These are phyloP conservation scores for Caranx melampygus DNA, from an alignment of 2,113 vertebrate genomes.

Conservation along the genomic window DNA sequence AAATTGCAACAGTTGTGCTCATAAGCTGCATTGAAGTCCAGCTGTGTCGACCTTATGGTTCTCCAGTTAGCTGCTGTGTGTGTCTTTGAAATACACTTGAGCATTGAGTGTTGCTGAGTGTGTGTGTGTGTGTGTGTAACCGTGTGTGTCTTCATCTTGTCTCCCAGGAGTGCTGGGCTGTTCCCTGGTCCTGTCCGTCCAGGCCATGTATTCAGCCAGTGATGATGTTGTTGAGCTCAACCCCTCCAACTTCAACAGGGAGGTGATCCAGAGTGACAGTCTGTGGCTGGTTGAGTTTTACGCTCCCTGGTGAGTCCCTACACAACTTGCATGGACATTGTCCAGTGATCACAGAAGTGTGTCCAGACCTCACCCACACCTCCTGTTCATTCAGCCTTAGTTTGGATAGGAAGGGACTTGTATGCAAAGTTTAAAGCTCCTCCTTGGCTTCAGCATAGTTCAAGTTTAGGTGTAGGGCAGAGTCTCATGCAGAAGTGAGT, in stretches of 20 bases:
- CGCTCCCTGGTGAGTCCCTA: constrained; percentile 92
- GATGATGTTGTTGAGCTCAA: constrained; percentile 95
- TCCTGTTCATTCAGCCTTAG: too few relatives aligned
- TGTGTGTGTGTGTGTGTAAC: background rate
- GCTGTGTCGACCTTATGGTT: accelerated
- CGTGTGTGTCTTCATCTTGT: background rate
- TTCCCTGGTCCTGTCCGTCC: constrained; percentile 86
- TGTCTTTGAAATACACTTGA: background rate
- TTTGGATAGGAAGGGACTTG: background rate
- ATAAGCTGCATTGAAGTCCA: background rate
- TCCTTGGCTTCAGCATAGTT: background rate
- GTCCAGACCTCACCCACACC: background rate
- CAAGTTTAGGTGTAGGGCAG: background rate
- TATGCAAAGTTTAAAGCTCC: constrained; percentile 23
- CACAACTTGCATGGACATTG: background rate
- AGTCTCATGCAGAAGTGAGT: background rate
- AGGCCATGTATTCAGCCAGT: constrained; percentile 88
- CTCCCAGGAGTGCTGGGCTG: constrained; percentile 87
- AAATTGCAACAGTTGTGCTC: background rate
- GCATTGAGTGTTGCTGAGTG: background rate
- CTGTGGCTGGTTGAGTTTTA: constrained; percentile 98
- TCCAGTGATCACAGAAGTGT: constrained; percentile 7
- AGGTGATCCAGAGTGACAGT: constrained; percentile 93
- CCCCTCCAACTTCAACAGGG: constrained; percentile 92
- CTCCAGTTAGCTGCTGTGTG: background rate